Evolutionary conservation across 2,113 vertebrate species (phyloP).

Genomic region (Halichoeres trimaculatus): DNA sequence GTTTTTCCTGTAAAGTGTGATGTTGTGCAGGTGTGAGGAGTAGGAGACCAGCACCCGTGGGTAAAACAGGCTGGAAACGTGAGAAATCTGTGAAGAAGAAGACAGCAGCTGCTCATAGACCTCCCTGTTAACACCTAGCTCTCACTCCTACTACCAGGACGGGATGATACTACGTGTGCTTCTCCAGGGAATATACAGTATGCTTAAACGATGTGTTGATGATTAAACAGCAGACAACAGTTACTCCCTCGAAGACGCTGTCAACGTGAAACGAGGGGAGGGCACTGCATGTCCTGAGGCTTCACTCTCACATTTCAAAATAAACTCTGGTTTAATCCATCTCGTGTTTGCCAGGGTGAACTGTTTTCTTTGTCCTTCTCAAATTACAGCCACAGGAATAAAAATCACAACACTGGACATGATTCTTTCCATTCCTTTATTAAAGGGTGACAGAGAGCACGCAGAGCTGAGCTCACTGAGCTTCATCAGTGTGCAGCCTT

Average conservation of each 20-base stretch:
- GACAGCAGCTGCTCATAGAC: conserved; percentile 17
- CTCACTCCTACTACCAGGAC: not conserved
- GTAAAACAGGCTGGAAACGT: not conserved
- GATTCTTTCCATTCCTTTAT: too few species aligned
- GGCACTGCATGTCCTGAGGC: not conserved
- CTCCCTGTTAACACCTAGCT: conserved; percentile 17
- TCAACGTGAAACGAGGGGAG: conserved; percentile 6
- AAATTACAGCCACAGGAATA: not conserved
- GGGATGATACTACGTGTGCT: not conserved
- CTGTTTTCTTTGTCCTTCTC: too few species aligned
- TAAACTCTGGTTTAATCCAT: not conserved
- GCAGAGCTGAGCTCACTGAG: too few species aligned
- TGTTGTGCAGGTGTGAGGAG: conserved; percentile 17
- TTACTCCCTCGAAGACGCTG: not conserved
- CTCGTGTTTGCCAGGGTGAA: too few species aligned
- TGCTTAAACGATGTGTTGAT: not conserved
- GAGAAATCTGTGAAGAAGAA: conserved; percentile 1
- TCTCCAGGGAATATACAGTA: not conserved
- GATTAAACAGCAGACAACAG: not conserved
- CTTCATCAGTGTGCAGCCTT: too few species aligned
- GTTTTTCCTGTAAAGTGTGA: conserved; percentile 11
- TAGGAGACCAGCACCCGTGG: conserved; percentile 1
- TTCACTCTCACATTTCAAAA: not conserved
- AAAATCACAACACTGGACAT: not conserved
- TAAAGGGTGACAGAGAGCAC: too few species aligned